Base-by-base conservation (phyloP, 2,797 vertebrate genomes). In the Erethizon dorsatum region DNA sequence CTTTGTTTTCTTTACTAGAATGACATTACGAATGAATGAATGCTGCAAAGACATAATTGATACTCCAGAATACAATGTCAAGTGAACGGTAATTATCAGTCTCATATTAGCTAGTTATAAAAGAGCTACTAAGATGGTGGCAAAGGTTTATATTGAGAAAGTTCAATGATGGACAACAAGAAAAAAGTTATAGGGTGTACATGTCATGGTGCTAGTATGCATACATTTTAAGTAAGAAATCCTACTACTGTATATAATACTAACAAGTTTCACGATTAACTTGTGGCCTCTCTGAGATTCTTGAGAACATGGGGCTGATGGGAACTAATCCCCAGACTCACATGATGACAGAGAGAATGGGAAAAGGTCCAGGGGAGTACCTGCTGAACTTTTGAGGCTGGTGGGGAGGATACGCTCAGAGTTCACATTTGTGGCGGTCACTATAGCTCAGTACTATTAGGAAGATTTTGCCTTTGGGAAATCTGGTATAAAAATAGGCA, bases 371-470 rank as follows among this genome's bases (percentile, higher is more conserved):
- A 69, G 71, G 82, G 59, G 37, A 41, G 82, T 73, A 85, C 41
- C 75, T 4, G 10, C 6, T 67, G 69, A n/a, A 59, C 50, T 75
- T 37, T 9, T 4, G 83, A 87, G 85, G n/a, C 41, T 50, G 26
- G 10, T 4, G 1, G 3, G 24, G 14, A 14, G 45, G 26, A 41
- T 3, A 0, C 50, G 22, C 2, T 13, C 33, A 33, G 57, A 45
- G 31, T 33, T 50, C 45, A 45, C 65, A 20, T 14, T 14, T 20
- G 33, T 50, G 84, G 33, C 6, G 13, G 77, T 82, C 28, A 18
- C n/a, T 33, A 24, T 41, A 45, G 41, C 56, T 95, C 45, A 31
- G 0, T 7, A 28, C 28, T 9, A 22, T 12, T 56, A n/a, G 2
- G 2, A 20, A 54, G 73, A 83, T n/a, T 61, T 63, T 65, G 69